A percentile compares a stretch with the other conserved stretches of the same genome.
phyloP scores from a whole-genome alignment of 2,113 vertebrate species.

The Albula glossodonta region DNA sequence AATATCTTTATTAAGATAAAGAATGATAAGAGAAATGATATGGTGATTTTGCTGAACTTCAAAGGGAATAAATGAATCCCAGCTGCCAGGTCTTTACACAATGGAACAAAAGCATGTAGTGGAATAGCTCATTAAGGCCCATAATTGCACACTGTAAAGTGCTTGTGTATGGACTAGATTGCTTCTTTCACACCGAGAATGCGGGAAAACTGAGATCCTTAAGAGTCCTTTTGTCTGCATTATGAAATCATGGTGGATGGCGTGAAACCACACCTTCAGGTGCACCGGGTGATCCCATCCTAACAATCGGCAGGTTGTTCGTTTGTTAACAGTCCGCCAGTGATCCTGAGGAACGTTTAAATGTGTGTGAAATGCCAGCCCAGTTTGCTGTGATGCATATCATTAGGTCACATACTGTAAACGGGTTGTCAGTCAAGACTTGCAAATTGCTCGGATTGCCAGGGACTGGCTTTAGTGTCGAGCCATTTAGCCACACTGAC shows the following conservation, averaged over 20 bases:
- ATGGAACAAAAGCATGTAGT: background rate
- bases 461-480: too few relatives aligned
- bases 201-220: background rate
- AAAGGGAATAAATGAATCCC: background rate
- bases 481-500: too few relatives aligned
- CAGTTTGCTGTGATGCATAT: too few relatives aligned
- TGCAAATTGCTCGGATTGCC: too few relatives aligned
- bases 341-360: too few relatives aligned
- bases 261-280: background rate
- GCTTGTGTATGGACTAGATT: background rate
- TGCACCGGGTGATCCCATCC: background rate
- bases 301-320: too few relatives aligned
- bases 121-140: background rate
- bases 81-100: background rate
- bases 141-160: background rate
- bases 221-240: background rate
- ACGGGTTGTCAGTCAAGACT: too few relatives aligned
- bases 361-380: too few relatives aligned
- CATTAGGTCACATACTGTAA: too few relatives aligned
- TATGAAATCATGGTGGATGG: background rate
- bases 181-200: background rate
- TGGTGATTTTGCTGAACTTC: background rate
- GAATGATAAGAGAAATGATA: background rate
- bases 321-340: too few relatives aligned
- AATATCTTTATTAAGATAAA: background rate